Percentiles rank a stretch among this genome's conserved stretches.
These are phyloP conservation scores for Cybosia mesomella DNA, from an alignment of 2,888 invertebrate species.

Conservation along the genomic window DNA sequence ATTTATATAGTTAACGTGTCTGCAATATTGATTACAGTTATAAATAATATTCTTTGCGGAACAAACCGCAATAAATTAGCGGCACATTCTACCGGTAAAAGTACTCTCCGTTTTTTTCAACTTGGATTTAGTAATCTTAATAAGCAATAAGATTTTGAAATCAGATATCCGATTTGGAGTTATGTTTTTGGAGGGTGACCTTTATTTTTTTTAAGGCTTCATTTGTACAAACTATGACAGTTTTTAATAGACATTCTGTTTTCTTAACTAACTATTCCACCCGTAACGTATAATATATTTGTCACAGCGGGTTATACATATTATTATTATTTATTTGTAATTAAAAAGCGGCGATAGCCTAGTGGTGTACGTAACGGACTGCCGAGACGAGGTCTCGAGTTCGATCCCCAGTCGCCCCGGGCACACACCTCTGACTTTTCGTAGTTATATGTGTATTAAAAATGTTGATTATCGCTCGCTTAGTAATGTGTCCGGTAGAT, in stretches of 20 bases:
- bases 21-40: neutral
- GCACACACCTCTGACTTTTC: too few relatives aligned
- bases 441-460: too few relatives aligned
- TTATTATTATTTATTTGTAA: too few relatives aligned
- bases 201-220: neutral
- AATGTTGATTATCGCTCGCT: too few relatives aligned
- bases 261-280: neutral
- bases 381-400: too few relatives aligned
- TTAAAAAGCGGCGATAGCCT: too few relatives aligned
- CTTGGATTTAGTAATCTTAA: neutral
- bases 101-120: neutral
- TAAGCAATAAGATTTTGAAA: neutral
- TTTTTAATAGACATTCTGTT: neutral
- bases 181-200: neutral
- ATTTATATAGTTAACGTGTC: neutral
- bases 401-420: too few relatives aligned
- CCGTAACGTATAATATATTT: too few relatives aligned
- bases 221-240: neutral
- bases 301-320: too few relatives aligned
- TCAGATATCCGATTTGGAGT: neutral
- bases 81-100: neutral
- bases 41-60: neutral
- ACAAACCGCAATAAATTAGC: neutral
- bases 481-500: too few relatives aligned
- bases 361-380: too few relatives aligned